Conservation (phyloP, 2,888 invertebrate genomes). For the Mesochorus sp. region DNA sequence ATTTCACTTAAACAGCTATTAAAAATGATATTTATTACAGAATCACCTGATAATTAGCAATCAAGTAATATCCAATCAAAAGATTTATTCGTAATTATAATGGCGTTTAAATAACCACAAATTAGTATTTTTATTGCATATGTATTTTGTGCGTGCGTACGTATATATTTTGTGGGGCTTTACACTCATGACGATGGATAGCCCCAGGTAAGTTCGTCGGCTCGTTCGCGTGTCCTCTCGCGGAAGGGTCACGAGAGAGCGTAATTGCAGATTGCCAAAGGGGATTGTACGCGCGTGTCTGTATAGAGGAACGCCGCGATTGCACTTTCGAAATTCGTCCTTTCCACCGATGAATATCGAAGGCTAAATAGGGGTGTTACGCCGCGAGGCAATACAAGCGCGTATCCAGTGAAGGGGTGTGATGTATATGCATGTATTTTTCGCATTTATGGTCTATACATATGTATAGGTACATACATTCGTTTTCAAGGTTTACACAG, state of each 20-base stretch:
- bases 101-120: too few species aligned
- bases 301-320: background rate
- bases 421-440: background rate
- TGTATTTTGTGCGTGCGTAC: background rate
- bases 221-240: constrained; percentile 16
- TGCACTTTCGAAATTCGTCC: constrained; percentile 34
- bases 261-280: constrained; percentile 41
- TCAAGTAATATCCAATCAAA: too few species aligned
- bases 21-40: too few species aligned
- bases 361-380: constrained; percentile 14
- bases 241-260: constrained; percentile 43
- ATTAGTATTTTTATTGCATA: background rate
- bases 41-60: too few species aligned
- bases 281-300: background rate
- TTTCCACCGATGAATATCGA: constrained; percentile 35
- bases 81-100: too few species aligned
- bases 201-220: constrained; percentile 33
- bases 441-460: background rate
- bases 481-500: constrained; percentile 63
- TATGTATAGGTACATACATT: background rate
- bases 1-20: too few species aligned
- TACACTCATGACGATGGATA: constrained; percentile 9
- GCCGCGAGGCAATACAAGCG: constrained; percentile 18
- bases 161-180: constrained; percentile 2
- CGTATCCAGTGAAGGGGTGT: background rate